Base-by-base conservation (phyloP, 2,113 vertebrate species). In the Phyllopteryx taeniolatus region DNA sequence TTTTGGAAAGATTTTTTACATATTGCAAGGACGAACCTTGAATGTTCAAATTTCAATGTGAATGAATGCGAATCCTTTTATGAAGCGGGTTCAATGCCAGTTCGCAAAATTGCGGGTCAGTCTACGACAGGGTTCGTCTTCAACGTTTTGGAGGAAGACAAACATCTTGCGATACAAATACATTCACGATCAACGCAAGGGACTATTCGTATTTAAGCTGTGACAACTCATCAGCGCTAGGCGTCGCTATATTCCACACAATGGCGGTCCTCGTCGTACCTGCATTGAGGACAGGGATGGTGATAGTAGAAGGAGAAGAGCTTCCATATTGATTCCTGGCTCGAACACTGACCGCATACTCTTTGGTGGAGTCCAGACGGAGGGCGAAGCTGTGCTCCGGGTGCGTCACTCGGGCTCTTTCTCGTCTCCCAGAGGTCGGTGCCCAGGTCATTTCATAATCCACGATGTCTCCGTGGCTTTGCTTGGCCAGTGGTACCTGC, bases 401-500 rank as follows among this genome's bases (percentile, higher is more conserved):
- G 22, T 17, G 19, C 14, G 4, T 0, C 46, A 83, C 53, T 1
- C 1, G 20, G 9, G 6, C 60, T 20, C 2, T 33, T 1, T 56
- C 53, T 6, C 15, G 3, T 17, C 1, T 9, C 2, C 51, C 51
- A 13, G 9, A 20, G 42, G 14, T 70, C 2, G 20, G 14, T 42
- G 6, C 42, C 78, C 86, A 85, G 35, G 60, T 72, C 53, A 93
- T 83, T 39, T 78, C 35, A 70, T 90, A 92, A 14, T 77, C 57
- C 8, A 7, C n/a, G 33, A 93, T 83, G 3, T 12, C 0, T 47
- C 89, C 91, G n/a, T 92, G 83, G 56, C 88, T 92, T 67, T 90
- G 85, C 17, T 79, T 57, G 27, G 22, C 11, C 22, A 33, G 68
- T n/a, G 43, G 84, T 4, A 4, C 14, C 91, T 92, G n/a, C n/a